Percentiles rank a stretch among this genome's conserved stretches.
Evolutionary conservation across 2,888 invertebrate species (phyloP).

Genomic region (Zeuzera pyrina): DNA sequence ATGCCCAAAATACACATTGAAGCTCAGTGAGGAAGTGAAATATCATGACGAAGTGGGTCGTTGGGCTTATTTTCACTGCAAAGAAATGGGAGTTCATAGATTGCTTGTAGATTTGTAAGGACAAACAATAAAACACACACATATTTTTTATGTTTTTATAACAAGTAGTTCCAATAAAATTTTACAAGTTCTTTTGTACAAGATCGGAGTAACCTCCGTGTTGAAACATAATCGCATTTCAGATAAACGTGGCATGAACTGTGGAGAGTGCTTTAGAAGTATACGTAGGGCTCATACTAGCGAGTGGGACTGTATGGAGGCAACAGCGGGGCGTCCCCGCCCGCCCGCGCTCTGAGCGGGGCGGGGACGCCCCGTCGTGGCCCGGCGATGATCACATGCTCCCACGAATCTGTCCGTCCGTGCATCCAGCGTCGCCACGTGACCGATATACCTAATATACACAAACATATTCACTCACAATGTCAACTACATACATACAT

Average conservation of each 20-base stretch:
- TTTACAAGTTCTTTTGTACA: conserved; percentile 69
- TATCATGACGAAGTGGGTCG: no score
- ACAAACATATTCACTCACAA: no score
- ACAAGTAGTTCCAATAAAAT: conserved; percentile 71
- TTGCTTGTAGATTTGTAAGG: no score
- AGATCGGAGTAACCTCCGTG: conserved; percentile 52
- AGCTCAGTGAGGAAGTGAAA: no score
- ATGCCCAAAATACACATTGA: no score
- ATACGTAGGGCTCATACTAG: background rate
- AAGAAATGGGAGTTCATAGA: no score
- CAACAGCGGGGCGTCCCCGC: no score
- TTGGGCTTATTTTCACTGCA: no score
- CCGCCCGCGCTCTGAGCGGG: conserved; percentile 1
- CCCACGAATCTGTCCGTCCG: conserved; percentile 46
- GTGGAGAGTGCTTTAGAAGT: conserved; percentile 32
- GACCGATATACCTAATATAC: conserved; percentile 23
- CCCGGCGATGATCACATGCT: conserved; percentile 4
- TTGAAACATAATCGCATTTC: conserved; percentile 35
- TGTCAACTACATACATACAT: no score
- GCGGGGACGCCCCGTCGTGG: background rate
- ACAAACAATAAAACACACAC: conserved; percentile 4
- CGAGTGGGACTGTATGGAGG: no score
- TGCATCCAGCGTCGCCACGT: conserved; percentile 43
- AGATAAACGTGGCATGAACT: conserved; percentile 37
- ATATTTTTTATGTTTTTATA: conserved; percentile 56